Evolutionary conservation across 2,113 vertebrate genomes (phyloP).

Genomic region (Sminthopsis crassicaudata): DNA sequence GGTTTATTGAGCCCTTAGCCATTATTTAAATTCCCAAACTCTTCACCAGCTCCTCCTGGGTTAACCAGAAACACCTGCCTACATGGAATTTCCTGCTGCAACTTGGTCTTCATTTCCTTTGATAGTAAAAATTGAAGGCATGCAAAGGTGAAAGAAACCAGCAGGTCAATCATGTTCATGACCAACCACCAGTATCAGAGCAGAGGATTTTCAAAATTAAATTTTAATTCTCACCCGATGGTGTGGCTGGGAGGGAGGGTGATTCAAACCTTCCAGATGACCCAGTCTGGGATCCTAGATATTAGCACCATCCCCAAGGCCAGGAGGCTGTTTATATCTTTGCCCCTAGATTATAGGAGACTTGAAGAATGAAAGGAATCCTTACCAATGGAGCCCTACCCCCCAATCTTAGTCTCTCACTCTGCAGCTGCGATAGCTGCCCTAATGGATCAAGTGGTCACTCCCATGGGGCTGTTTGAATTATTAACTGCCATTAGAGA

Average conservation of each 20-base stretch:
- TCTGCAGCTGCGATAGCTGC: constrained; percentile 66
- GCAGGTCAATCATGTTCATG: constrained; percentile 88
- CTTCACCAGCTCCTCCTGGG: constrained; percentile 49
- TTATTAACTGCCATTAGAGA: constrained; percentile 78
- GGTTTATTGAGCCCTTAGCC: constrained; percentile 68
- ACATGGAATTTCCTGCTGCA: constrained; percentile 91
- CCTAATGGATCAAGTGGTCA: constrained; percentile 65
- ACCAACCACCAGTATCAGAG: constrained; percentile 84
- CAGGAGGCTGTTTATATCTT: constrained; percentile 46
- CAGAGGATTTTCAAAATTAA: constrained; percentile 89
- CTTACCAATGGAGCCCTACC: background rate
- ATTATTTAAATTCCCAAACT: constrained; percentile 82
- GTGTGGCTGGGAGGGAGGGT: constrained; percentile 80
- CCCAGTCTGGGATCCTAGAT: constrained; percentile 74
- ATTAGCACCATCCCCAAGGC: constrained; percentile 76
- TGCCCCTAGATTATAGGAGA: constrained; percentile 67
- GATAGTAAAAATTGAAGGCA: constrained; percentile 89
- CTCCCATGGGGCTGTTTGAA: constrained; percentile 61
- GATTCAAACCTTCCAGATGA: constrained; percentile 79
- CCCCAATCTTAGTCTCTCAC: background rate
- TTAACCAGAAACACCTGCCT: constrained; percentile 91
- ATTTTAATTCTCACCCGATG: constrained; percentile 91
- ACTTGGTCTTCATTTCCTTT: constrained; percentile 91
- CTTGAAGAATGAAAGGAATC: constrained; percentile 50
- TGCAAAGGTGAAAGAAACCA: constrained; percentile 89